Evolutionary conservation across 2,113 vertebrate species (phyloP).

Genomic region (Salvelinus alpinus): DNA sequence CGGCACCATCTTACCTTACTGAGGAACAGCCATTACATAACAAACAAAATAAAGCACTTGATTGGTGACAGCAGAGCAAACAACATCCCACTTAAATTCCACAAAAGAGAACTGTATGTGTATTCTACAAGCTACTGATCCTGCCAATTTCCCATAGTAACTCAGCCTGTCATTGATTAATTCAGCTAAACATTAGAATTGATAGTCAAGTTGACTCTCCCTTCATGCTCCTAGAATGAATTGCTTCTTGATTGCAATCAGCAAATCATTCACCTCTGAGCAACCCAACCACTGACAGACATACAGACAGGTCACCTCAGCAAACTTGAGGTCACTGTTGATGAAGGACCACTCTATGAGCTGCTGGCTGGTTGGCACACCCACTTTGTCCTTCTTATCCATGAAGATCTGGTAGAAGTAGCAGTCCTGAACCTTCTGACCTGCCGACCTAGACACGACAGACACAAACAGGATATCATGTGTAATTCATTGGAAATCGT

Average conservation of each 20-base stretch:
- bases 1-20: no score
- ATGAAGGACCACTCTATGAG: conserved; percentile 98
- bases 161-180: no score
- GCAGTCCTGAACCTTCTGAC: conserved; percentile 98
- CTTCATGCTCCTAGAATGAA: no score
- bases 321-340: conserved; percentile 97
- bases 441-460: conserved; percentile 82
- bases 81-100: no score
- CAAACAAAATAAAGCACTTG: no score
- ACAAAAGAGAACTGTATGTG: no score
- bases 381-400: conserved; percentile 97
- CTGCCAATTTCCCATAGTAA: no score
- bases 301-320: conserved; percentile 79
- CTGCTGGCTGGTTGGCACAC: conserved; percentile 97
- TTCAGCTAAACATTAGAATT: no score
- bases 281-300: background rate
- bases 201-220: no score
- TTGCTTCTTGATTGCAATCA: background rate
- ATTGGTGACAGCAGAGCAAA: no score
- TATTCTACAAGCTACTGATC: no score
- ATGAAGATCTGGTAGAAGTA: conserved; percentile 99
- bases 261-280: background rate
- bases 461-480: conserved; percentile 5
- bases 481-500: background rate
- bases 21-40: no score